Evolutionary conservation across 2,888 invertebrate species (phyloP).

Genomic region (Coelopa pilipes): DNA sequence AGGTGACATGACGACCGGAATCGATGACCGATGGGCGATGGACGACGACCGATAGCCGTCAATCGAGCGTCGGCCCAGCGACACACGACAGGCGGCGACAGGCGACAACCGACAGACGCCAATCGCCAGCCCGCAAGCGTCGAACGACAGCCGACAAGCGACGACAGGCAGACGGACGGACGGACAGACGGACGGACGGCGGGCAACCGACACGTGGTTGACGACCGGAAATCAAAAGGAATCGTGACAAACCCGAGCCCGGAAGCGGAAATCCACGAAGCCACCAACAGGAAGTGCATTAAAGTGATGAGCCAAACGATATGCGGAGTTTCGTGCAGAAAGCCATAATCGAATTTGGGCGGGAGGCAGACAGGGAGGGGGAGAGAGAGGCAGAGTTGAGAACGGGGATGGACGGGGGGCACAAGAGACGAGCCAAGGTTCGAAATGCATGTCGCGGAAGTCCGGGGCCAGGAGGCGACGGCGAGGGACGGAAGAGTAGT

Average conservation of each 20-base stretch:
- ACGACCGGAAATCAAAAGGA: too few species aligned
- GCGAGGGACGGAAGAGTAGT: too few species aligned
- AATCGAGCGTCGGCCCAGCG: background rate
- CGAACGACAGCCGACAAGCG: background rate
- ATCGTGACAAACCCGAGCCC: conserved; percentile 60
- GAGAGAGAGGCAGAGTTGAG: background rate
- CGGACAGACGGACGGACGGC: background rate
- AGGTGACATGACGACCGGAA: too few species aligned
- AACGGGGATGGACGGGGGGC: conserved; percentile 11
- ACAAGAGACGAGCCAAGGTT: background rate
- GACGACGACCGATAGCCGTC: conserved; percentile 11
- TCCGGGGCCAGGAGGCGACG: too few species aligned
- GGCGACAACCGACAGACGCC: conserved; percentile 22
- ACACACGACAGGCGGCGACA: background rate
- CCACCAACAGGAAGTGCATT: conserved; percentile 64
- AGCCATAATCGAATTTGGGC: conserved; percentile 63
- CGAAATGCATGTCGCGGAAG: background rate
- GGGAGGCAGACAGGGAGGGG: conserved; percentile 32
- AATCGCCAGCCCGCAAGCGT: background rate
- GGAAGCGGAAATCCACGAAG: conserved; percentile 59
- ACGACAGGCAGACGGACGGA: background rate
- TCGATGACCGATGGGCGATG: too few species aligned
- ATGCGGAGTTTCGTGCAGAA: conserved; percentile 56
- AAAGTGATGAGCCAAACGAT: conserved; percentile 61
- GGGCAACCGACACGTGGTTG: background rate